A percentile compares a stretch with the other conserved stretches of the same genome.
phyloP scores from a whole-genome alignment of 1,140 invertebrate genomes.

The Caerostris darwini region DNA sequence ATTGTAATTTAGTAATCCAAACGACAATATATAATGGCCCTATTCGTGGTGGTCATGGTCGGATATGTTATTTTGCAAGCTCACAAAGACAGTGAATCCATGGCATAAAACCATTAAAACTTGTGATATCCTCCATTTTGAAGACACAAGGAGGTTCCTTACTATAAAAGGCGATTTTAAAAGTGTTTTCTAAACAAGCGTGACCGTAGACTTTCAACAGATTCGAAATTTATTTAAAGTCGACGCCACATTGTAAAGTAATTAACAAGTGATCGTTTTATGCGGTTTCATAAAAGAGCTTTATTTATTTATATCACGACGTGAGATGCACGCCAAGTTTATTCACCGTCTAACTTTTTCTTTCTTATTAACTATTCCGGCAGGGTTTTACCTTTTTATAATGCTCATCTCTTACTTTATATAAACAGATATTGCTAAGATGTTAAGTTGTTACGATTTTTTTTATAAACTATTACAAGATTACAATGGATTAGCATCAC shows the following conservation, averaged over 20 bases:
- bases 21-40: background rate
- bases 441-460: too few species aligned
- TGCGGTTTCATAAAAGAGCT: too few species aligned
- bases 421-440: too few species aligned
- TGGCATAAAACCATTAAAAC: background rate
- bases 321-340: background rate
- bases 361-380: background rate
- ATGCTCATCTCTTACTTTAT: too few species aligned
- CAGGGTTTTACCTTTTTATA: too few species aligned
- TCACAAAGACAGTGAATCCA: background rate
- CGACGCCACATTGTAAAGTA: background rate
- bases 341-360: background rate
- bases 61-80: background rate
- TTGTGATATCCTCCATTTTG: background rate
- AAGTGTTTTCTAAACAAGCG: background rate
- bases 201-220: background rate
- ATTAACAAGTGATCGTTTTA: background rate
- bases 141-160: background rate
- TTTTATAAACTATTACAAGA: too few species aligned
- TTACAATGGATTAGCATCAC: too few species aligned
- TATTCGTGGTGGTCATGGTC: background rate
- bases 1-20: background rate
- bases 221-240: background rate
- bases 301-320: background rate
- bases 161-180: background rate